These are phyloP conservation scores for Trypoxylon attenuatum DNA, from an alignment of 2,888 invertebrate genomes.

Conservation along the genomic window DNA sequence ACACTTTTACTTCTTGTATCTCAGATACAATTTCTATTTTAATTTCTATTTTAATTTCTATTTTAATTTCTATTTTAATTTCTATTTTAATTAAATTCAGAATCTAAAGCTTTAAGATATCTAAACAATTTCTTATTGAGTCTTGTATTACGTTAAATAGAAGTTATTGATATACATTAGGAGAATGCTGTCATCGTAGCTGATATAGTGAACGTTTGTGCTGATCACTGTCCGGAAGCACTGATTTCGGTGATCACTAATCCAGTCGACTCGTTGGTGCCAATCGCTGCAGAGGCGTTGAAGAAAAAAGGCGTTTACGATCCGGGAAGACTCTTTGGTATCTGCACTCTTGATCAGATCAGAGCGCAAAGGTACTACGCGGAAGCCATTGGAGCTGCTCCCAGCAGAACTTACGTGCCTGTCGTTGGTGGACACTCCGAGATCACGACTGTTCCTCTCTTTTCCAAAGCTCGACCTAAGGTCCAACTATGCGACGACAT, in stretches of 20 bases:
- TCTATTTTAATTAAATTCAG: too few relatives aligned
- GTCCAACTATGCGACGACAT: not conserved
- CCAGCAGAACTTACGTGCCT: constrained; percentile 11
- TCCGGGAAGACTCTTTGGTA: constrained; percentile 3
- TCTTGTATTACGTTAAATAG: not conserved
- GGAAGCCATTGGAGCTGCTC: not conserved
- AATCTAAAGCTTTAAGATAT: too few relatives aligned
- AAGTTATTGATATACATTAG: not conserved
- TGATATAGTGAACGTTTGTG: constrained; percentile 14
- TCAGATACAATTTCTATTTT: too few relatives aligned
- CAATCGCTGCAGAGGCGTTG: constrained; percentile 17
- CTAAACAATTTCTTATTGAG: too few relatives aligned
- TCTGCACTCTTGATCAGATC: constrained; percentile 25
- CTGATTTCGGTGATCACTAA: constrained; percentile 33
- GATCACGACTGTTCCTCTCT: constrained; percentile 10
- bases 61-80: too few relatives aligned
- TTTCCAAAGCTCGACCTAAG: constrained; percentile 4
- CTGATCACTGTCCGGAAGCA: constrained; percentile 24
- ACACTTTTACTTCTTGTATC: too few relatives aligned
- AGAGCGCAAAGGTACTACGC: constrained; percentile 5
- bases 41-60: too few relatives aligned
- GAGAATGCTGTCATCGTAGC: constrained; percentile 66
- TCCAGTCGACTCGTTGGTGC: constrained; percentile 27
- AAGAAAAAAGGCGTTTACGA: constrained; percentile 15
- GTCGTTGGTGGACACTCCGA: constrained; percentile 22